These are phyloP conservation scores for Ochotona princeps DNA, from an alignment of 2,113 vertebrate species.

Conservation along the genomic window DNA sequence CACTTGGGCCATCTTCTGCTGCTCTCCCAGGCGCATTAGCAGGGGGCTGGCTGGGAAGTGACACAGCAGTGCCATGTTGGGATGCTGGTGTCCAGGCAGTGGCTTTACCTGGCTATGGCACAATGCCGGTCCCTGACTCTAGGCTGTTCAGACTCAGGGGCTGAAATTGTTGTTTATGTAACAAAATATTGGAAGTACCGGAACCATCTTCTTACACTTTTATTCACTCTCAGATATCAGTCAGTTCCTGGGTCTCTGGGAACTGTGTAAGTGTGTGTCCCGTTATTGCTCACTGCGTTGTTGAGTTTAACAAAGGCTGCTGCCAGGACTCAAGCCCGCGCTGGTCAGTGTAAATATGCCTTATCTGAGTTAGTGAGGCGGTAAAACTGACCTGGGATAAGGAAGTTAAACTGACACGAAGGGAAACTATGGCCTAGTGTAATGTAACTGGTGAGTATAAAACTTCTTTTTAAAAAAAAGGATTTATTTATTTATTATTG, in stretches of 20 bases:
- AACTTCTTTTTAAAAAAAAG: too few species aligned
- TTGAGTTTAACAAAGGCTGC: neutral
- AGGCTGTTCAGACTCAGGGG: neutral
- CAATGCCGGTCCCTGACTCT: neutral
- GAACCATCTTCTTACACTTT: conserved; percentile 18
- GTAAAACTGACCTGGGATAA: neutral
- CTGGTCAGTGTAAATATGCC: neutral
- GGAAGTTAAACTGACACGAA: neutral
- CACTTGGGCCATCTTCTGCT: too few species aligned
- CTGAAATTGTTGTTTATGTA: neutral
- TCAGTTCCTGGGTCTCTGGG: conserved; percentile 17
- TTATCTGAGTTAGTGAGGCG: neutral
- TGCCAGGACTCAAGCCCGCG: neutral
- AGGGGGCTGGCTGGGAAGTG: too few species aligned
- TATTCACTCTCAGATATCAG: neutral
- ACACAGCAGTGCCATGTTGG: too few species aligned
- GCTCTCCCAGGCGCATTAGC: too few species aligned
- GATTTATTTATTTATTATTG: too few species aligned
- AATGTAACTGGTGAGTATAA: neutral
- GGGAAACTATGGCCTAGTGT: neutral
- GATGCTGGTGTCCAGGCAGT: too few species aligned
- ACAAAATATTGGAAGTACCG: conserved; percentile 19
- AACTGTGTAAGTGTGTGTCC: neutral
- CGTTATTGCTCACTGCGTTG: neutral
- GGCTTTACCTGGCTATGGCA: too few species aligned